These are phyloP conservation scores for Rhinogobius similis DNA, from an alignment of 2,113 vertebrate genomes.

Conservation along the genomic window DNA sequence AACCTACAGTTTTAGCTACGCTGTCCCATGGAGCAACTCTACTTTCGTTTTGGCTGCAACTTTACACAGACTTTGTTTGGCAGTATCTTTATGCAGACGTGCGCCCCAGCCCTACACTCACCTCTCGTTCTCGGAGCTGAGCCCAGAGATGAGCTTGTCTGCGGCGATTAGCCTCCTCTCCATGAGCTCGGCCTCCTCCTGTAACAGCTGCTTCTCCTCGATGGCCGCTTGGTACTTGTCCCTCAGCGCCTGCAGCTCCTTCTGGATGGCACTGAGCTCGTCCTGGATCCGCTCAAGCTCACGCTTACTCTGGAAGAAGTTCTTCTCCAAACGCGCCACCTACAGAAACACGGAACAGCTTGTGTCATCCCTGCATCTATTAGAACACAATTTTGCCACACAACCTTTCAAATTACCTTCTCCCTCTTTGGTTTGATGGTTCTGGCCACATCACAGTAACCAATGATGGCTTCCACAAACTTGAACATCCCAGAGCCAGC, in stretches of 20 bases:
- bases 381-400: background rate
- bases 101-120: too few relatives aligned
- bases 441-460: constrained; percentile 89
- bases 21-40: too few relatives aligned
- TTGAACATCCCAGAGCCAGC: constrained; percentile 95
- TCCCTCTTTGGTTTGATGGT: constrained; percentile 94
- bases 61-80: too few relatives aligned
- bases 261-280: constrained; percentile 83
- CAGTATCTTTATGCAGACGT: too few relatives aligned
- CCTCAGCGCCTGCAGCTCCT: constrained; percentile 83
- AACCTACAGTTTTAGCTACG: too few relatives aligned
- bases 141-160: constrained; percentile 92
- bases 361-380: background rate
- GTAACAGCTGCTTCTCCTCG: constrained; percentile 85
- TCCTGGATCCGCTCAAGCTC: constrained; percentile 88
- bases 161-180: constrained; percentile 89
- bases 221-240: constrained; percentile 85
- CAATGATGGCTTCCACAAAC: constrained; percentile 92
- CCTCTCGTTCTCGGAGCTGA: constrained; percentile 93
- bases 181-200: constrained; percentile 94
- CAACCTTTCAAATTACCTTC: constrained; percentile 77
- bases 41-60: too few relatives aligned
- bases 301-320: constrained; percentile 84
- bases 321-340: constrained; percentile 90
- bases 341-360: constrained; percentile 45